Evolutionary conservation across 2,888 invertebrate genomes (phyloP).

Genomic region (Leistus spinibarbis): DNA sequence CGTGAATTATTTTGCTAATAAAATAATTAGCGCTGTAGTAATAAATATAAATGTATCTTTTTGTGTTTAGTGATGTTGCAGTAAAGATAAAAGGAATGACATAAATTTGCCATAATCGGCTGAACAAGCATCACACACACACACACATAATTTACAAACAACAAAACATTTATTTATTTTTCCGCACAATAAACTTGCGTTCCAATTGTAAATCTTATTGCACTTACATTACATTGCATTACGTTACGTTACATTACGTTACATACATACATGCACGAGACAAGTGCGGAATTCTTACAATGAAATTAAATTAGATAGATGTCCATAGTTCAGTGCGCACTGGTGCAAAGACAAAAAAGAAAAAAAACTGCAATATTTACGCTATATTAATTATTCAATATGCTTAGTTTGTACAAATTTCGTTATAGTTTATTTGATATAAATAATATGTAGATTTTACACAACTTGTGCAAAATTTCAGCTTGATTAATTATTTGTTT

Average conservation of each 20-base stretch:
- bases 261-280: too few relatives aligned
- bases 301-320: background rate
- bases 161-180: background rate
- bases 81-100: background rate
- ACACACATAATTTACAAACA: background rate
- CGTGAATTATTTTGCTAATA: background rate
- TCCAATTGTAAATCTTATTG: background rate
- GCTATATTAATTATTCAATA: background rate
- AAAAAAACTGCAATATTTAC: background rate
- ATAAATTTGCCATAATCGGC: background rate
- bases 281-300: background rate
- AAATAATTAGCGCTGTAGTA: background rate
- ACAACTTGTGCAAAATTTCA: background rate
- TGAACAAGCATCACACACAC: background rate
- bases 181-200: background rate
- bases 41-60: background rate
- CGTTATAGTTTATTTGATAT: background rate
- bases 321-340: too few relatives aligned
- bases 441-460: background rate
- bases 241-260: too few relatives aligned
- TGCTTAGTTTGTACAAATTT: too few relatives aligned
- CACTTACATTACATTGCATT: background rate
- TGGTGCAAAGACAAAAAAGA: background rate
- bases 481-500: background rate
- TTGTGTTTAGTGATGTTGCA: background rate